A percentile compares a stretch with the other conserved stretches of the same genome.
Conservation (phyloP, 2,888 invertebrate genomes). For the Caenorhabditis becei region DNA sequence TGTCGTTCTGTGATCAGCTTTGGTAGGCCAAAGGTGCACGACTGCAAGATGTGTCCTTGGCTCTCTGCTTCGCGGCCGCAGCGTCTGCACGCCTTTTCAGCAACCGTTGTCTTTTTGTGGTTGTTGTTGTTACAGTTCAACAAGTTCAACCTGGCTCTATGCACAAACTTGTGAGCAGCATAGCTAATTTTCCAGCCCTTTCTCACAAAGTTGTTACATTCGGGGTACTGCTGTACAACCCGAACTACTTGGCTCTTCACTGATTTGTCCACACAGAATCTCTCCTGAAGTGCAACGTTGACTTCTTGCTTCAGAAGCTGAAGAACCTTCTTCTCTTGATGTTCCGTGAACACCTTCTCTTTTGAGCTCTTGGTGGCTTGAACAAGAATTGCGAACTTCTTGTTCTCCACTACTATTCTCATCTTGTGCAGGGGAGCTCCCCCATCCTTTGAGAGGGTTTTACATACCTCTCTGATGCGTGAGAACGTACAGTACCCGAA, state of each 20-base stretch:
- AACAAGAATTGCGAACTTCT: constrained; percentile 9
- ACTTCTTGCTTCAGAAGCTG: constrained; percentile 9
- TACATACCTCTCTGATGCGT: constrained; percentile 10
- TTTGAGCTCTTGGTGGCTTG: background rate
- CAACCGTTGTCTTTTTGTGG: background rate
- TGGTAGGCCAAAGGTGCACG: background rate
- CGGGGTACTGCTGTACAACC: constrained; percentile 18
- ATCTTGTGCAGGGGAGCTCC: constrained; percentile 6
- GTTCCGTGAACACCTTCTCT: background rate
- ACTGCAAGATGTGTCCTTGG: constrained; percentile 12
- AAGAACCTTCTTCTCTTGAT: background rate
- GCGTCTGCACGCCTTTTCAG: background rate
- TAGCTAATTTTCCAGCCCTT: background rate
- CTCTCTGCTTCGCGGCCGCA: background rate
- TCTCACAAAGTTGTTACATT: constrained; percentile 10
- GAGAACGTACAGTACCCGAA: constrained; percentile 23
- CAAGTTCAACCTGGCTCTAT: constrained; percentile 13
- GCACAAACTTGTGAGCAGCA: background rate
- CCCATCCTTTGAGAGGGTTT: background rate
- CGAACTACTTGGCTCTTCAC: background rate
- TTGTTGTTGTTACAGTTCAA: constrained; percentile 1
- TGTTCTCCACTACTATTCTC: background rate
- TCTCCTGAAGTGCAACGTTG: background rate
- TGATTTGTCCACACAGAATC: constrained; percentile 1
- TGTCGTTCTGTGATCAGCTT: background rate